Evolutionary conservation across 2,888 invertebrate species (phyloP), one percentile per base, ranked within the genome.

Genomic region (Drosophila ezoana): DNA sequence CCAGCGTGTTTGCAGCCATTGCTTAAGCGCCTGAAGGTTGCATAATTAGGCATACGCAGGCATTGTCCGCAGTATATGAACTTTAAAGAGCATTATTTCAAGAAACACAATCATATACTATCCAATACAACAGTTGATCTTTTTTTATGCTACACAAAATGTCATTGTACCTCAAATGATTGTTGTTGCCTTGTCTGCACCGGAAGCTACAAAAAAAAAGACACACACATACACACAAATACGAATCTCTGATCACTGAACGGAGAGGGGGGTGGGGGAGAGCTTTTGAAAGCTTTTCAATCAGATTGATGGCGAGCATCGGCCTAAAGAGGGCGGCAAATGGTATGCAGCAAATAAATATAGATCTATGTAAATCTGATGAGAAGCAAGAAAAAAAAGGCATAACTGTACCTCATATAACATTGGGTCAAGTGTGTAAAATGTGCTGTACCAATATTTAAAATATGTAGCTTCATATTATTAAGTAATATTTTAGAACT

Each of bases 11-110:
- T 75, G 54, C 2, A 80, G 54, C 38, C 72, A 47, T 63, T 78
- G 38, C 56, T 66, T 58, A 44, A 54, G 52, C 43, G 40, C 57
- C 64, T 53, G 88, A 89, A 83, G 82, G 82, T 78, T 85, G 68
- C 49, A 45, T 78, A 77, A 89, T 87, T 77, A 63, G 38, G 41
- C 49, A 48, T 20, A 61, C 23, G 43, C 41, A 51, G 35, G 13
- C 45, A 60, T 52, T 70, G 48, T 69, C 58, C 44, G 23, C 53
- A 45, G 35, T 48, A 41, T 43, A 16, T 68, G 37, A 79, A 79
- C 58, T 63, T 57, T 47, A 48, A 58, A 79, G 33, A 40, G 40
- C 49, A 66, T 52, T 58, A 65, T 49, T 49, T 56, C 33, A 61
- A 56, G 51, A 45, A 54, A 72, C 41, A 45, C 59, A 37, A 28